A percentile compares a stretch with the other conserved stretches of the same genome.
Conservation (phyloP, 2,113 vertebrate species). For the Delphinus delphis region DNA sequence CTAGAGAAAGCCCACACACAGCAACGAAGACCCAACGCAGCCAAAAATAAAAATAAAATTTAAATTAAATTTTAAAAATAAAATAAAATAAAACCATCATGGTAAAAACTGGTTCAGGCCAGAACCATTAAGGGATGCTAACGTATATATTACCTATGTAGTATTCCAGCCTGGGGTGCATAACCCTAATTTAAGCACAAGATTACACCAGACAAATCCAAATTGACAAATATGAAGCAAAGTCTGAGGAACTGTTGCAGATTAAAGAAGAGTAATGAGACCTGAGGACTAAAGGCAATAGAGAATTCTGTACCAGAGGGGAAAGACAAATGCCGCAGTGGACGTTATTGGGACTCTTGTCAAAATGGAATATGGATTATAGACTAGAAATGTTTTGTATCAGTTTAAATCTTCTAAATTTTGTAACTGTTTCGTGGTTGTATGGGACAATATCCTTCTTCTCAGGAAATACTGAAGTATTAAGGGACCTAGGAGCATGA, state of each 20-base stretch:
- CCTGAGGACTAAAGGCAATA: background rate
- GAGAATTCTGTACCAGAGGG: background rate
- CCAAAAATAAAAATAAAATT: no score
- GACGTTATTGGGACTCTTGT: background rate
- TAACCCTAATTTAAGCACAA: background rate
- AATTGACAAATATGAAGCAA: background rate
- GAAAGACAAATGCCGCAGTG: background rate
- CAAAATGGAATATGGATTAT: background rate
- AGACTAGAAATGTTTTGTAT: background rate
- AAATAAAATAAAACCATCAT: background rate
- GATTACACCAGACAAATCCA: background rate
- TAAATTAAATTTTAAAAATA: no score
- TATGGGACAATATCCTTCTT: background rate
- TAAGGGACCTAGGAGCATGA: background rate
- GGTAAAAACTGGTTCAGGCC: background rate
- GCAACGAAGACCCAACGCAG: no score
- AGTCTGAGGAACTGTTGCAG: background rate
- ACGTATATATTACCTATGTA: accelerated
- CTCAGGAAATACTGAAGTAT: background rate
- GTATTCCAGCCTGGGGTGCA: background rate
- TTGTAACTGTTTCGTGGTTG: background rate
- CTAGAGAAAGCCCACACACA: no score
- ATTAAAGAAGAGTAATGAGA: background rate
- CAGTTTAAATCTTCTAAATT: background rate
- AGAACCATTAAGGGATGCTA: background rate